Evolutionary conservation across 2,797 vertebrate species (phyloP).

Genomic region (Ctenochaetus hawaiiensis): DNA sequence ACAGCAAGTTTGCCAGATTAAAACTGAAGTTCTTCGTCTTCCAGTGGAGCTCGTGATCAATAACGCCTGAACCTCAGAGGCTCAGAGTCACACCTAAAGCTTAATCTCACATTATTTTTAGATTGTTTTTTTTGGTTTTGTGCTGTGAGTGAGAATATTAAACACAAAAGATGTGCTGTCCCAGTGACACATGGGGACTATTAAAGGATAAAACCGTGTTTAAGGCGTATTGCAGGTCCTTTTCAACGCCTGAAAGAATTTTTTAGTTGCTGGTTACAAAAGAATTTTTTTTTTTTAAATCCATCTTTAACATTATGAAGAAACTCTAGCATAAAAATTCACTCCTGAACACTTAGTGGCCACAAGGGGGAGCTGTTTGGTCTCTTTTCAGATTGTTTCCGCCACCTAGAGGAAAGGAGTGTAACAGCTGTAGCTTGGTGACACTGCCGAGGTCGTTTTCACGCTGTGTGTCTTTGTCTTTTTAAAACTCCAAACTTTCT

Average conservation of each 20-base stretch:
- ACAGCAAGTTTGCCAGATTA: background rate
- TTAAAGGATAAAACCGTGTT: background rate
- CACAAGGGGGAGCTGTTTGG: background rate
- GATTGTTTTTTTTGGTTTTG: background rate
- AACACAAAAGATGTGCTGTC: background rate
- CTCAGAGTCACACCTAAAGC: background rate
- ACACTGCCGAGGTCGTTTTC: background rate
- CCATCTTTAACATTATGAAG: background rate
- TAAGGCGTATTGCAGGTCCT: background rate
- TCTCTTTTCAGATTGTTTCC: background rate
- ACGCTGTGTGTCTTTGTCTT: background rate
- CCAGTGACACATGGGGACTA: background rate
- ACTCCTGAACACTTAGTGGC: background rate
- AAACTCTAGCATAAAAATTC: background rate
- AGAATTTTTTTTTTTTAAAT: background rate
- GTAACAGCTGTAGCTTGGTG: background rate
- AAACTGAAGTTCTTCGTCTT: background rate
- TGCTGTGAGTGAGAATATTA: background rate
- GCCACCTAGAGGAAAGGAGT: background rate
- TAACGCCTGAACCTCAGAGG: background rate
- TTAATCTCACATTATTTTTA: background rate
- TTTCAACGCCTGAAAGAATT: background rate
- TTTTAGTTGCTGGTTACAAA: background rate
- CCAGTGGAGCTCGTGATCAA: slow-evolving; percentile 2
- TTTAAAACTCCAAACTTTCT: slow-evolving; percentile 1